These are phyloP conservation scores for Papio anubis DNA, from an alignment of 2,113 vertebrate genomes.

Conservation along the genomic window DNA sequence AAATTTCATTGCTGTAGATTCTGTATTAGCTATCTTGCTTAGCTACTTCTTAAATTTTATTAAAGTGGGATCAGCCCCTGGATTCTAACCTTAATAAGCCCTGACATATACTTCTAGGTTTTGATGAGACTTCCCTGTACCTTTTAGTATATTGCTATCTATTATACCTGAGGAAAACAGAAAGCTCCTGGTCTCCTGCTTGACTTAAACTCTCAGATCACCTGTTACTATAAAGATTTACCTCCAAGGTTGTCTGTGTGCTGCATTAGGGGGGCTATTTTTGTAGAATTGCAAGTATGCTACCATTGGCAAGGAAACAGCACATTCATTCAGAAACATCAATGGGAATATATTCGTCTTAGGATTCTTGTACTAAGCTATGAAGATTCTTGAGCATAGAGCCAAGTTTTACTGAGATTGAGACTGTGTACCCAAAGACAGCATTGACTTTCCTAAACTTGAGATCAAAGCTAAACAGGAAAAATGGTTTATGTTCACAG, in stretches of 20 bases:
- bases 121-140: not conserved
- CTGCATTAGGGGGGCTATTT: not conserved
- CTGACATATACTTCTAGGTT: not conserved
- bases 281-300: not conserved
- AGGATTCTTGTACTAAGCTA: not conserved
- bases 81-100: not conserved
- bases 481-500: not conserved
- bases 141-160: not conserved
- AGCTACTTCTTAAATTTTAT: not conserved
- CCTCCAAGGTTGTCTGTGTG: not conserved
- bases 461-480: not conserved
- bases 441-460: not conserved
- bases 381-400: not conserved
- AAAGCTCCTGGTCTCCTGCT: not conserved
- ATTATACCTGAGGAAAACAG: not conserved
- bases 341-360: not conserved
- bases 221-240: not conserved
- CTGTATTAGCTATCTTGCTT: not conserved
- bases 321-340: not conserved
- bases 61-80: not conserved
- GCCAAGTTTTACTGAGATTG: not conserved
- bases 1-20: constrained; percentile 29
- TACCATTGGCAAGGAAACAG: not conserved
- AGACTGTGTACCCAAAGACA: not conserved
- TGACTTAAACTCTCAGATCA: not conserved